phyloP scores from a whole-genome alignment of 2,888 invertebrate species.

The Micoletzkya japonica region DNA sequence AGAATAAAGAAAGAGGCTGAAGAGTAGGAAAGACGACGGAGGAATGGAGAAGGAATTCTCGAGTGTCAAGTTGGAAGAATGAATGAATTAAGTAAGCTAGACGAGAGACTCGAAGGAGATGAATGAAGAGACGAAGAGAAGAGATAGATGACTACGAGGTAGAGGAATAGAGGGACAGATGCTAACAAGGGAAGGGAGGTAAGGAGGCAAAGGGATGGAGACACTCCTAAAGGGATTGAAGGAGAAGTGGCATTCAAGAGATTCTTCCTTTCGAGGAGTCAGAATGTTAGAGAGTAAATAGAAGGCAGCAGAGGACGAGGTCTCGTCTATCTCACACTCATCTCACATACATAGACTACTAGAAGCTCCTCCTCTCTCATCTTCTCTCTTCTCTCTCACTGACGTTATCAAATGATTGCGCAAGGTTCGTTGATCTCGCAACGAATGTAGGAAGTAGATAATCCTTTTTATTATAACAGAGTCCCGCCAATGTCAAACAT shows the following conservation, averaged over 20 bases:
- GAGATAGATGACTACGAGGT: constrained; percentile 1
- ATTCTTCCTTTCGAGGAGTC: constrained; percentile 1
- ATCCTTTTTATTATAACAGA: no score
- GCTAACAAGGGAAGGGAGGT: background rate
- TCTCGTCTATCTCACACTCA: background rate
- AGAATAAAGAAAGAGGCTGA: background rate
- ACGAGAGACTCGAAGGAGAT: background rate
- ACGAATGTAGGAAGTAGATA: no score
- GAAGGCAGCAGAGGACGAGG: background rate
- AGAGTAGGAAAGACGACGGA: background rate
- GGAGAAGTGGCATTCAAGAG: background rate
- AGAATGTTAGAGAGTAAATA: background rate
- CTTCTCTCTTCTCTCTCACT: background rate
- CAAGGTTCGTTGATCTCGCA: no score
- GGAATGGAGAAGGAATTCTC: background rate
- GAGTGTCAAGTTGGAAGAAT: background rate
- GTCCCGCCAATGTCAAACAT: no score
- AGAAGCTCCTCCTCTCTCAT: background rate
- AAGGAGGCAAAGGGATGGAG: background rate
- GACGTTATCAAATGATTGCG: constrained; percentile 1
- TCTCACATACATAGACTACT: background rate
- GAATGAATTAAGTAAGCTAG: background rate
- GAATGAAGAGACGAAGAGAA: background rate
- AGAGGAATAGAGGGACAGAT: background rate
- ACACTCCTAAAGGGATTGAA: background rate